These are phyloP conservation scores for Rhamnusium bicolor DNA, from an alignment of 2,888 invertebrate genomes.

Conservation along the genomic window DNA sequence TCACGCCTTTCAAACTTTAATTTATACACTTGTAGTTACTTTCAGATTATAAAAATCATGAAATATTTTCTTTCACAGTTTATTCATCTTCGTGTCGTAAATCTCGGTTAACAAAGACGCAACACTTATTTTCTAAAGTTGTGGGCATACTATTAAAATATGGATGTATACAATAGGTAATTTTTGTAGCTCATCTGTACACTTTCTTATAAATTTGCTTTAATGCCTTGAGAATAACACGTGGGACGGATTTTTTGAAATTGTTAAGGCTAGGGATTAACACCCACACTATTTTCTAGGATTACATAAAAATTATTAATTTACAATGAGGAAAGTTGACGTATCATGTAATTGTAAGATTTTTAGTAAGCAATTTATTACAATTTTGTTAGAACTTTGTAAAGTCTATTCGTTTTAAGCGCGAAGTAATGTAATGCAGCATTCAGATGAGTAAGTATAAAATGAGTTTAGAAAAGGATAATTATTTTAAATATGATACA, in stretches of 20 bases:
- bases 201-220: conserved; percentile 21
- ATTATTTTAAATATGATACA: too few relatives aligned
- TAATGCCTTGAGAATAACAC: conserved; percentile 10
- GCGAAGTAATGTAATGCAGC: too few relatives aligned
- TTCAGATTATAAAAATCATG: not conserved
- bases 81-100: conserved; percentile 15
- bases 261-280: conserved; percentile 15
- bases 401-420: too few relatives aligned
- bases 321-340: not conserved
- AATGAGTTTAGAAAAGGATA: too few relatives aligned
- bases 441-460: too few relatives aligned
- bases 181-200: conserved; percentile 17
- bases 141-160: conserved; percentile 28
- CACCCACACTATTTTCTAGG: conserved; percentile 2
- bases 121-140: conserved; percentile 8
- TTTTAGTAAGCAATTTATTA: too few relatives aligned
- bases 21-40: conserved; percentile 5
- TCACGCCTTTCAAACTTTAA: conserved; percentile 11
- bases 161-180: conserved; percentile 16
- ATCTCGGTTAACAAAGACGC: conserved; percentile 20
- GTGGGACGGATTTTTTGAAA: conserved; percentile 2
- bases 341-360: not conserved
- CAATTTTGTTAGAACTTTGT: too few relatives aligned
- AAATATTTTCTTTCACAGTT: not conserved
- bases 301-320: conserved; percentile 8